Conservation (phyloP, 2,888 invertebrate genomes). For the Argyresthia goedartella region DNA sequence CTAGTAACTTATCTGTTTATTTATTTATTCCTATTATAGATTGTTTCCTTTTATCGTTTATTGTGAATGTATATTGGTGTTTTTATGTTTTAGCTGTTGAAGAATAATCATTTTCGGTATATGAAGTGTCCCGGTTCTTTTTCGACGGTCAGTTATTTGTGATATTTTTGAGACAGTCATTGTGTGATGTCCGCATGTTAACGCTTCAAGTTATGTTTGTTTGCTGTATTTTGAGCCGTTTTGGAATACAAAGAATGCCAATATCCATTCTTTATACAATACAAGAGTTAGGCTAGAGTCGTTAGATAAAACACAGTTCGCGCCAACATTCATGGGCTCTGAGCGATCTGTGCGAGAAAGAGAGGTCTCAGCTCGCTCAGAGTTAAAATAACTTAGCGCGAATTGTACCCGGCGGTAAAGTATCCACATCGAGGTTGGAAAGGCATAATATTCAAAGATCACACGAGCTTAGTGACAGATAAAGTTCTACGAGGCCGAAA, state of each 20-base stretch:
- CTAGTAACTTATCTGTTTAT: neutral
- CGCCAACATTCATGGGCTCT: no score
- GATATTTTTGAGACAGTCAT: slow-evolving; percentile 32
- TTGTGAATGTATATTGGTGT: slow-evolving; percentile 66
- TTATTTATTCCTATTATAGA: neutral
- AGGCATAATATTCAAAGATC: no score
- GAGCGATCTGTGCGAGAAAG: no score
- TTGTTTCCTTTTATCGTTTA: slow-evolving; percentile 18
- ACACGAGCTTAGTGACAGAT: no score
- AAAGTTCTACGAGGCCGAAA: no score
- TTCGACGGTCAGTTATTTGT: slow-evolving; percentile 1
- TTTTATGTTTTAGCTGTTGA: slow-evolving; percentile 69
- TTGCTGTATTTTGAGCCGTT: slow-evolving; percentile 15
- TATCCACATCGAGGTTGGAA: no score
- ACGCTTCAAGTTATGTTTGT: slow-evolving; percentile 24
- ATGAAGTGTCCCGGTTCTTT: slow-evolving; percentile 68
- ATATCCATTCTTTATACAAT: slow-evolving; percentile 42
- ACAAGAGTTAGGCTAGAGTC: neutral
- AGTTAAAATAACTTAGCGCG: no score
- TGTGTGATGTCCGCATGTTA: slow-evolving; percentile 57
- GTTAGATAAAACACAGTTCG: no score
- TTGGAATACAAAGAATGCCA: slow-evolving; percentile 25
- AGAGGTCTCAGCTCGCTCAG: no score
- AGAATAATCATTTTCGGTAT: slow-evolving; percentile 71
- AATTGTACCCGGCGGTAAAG: no score